phyloP scores from a whole-genome alignment of 2,797 vertebrate species.

The Lophotriccus pileatus region DNA sequence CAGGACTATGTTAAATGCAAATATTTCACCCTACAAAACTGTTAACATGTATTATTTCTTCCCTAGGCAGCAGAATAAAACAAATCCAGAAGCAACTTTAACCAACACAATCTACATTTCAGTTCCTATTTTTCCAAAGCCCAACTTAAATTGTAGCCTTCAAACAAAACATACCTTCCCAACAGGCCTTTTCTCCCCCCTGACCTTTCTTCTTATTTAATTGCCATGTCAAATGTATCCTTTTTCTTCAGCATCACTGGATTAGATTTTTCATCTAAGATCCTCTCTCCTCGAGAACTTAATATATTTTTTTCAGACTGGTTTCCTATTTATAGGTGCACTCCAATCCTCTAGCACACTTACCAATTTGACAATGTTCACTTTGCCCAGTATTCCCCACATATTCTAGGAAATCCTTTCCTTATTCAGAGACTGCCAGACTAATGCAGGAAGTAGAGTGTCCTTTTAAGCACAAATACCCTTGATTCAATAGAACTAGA shows the following conservation, averaged over 20 bases:
- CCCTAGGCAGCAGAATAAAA: slow-evolving; percentile 8
- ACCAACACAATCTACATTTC: neutral
- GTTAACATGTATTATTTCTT: neutral
- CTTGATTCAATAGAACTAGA: neutral
- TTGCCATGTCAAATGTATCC: neutral
- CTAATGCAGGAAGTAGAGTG: neutral
- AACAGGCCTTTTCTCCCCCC: neutral
- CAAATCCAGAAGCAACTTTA: slow-evolving; percentile 13
- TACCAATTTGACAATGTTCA: neutral
- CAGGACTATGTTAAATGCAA: slow-evolving; percentile 15
- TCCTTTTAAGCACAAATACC: neutral
- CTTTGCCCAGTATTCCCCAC: neutral
- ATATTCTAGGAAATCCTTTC: neutral
- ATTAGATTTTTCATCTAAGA: neutral
- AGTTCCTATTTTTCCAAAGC: neutral
- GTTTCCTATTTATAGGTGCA: slow-evolving; percentile 3
- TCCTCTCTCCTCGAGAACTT: neutral
- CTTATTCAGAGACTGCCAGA: neutral
- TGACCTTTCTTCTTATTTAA: neutral
- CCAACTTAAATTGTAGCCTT: neutral
- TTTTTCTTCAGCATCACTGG: neutral
- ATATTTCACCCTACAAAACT: slow-evolving; percentile 40
- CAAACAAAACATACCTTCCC: neutral
- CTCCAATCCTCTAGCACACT: neutral
- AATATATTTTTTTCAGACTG: neutral